Conservation (phyloP, 2,888 invertebrate genomes). For the Oegoconia quadripuncta region DNA sequence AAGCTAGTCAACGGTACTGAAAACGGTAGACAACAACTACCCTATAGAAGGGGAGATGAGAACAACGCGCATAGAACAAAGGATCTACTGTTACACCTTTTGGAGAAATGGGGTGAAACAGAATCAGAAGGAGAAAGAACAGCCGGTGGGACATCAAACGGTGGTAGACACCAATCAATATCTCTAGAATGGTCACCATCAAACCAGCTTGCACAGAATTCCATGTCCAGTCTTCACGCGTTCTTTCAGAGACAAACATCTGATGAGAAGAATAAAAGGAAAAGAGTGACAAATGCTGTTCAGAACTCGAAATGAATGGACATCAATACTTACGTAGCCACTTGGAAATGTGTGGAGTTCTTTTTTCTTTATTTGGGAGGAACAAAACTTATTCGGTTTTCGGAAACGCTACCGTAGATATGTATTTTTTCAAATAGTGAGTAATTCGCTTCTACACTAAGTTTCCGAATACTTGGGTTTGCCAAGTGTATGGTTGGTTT, state of each 20-base stretch:
- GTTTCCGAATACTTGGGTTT: too few species aligned
- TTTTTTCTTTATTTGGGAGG: too few species aligned
- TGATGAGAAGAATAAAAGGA: conserved; percentile 64
- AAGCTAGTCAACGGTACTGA: conserved; percentile 63
- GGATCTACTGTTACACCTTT: conserved; percentile 85
- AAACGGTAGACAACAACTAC: conserved; percentile 62
- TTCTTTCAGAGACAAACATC: conserved; percentile 85
- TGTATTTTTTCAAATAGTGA: too few species aligned
- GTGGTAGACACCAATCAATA: conserved; percentile 82
- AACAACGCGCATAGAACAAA: conserved; percentile 85
- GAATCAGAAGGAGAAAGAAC: conserved; percentile 68
- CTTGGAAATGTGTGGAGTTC: too few species aligned
- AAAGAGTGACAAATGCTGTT: conserved; percentile 56
- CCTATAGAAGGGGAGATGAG: conserved; percentile 72
- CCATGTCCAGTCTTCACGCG: conserved; percentile 89
- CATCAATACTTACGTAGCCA: too few species aligned
- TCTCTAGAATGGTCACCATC: conserved; percentile 87
- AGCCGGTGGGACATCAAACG: conserved; percentile 72
- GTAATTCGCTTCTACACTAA: too few species aligned
- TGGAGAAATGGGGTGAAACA: conserved; percentile 88
- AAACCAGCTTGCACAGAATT: conserved; percentile 85
- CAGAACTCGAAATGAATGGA: conserved; percentile 24
- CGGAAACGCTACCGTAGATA: too few species aligned
- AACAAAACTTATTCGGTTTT: too few species aligned
- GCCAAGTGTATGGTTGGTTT: too few species aligned